Percentiles rank a stretch among this genome's conserved stretches.
Evolutionary conservation across 2,888 invertebrate genomes (phyloP).

Genomic region (Disparrhopalites patrizii): DNA sequence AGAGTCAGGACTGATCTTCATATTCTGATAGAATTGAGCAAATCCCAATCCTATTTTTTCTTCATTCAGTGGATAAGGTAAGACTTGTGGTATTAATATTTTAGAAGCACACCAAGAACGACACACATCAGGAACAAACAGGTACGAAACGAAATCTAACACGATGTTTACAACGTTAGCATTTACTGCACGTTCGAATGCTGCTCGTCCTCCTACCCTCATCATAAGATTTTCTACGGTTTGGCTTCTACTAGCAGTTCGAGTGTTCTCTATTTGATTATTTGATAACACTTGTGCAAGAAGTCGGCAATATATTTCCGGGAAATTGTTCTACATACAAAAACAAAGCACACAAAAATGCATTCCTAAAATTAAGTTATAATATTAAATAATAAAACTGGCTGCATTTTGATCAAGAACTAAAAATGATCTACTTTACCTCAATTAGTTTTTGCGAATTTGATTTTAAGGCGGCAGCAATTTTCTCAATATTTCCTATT

Average conservation of each 20-base stretch:
- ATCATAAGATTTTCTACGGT: no score
- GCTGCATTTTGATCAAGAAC: no score
- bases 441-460: conserved; percentile 50
- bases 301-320: no score
- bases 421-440: conserved; percentile 48
- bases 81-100: not conserved
- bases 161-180: not conserved
- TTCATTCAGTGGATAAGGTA: not conserved
- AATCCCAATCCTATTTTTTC: not conserved
- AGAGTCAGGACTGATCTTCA: no score
- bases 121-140: not conserved
- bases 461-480: conserved; percentile 50
- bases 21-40: no score
- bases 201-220: not conserved
- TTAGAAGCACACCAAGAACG: not conserved
- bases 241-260: no score
- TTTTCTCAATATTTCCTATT: conserved; percentile 47
- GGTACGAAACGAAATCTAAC: not conserved
- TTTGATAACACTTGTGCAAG: no score
- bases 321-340: no score
- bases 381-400: no score
- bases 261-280: no score
- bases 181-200: not conserved
- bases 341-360: no score
- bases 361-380: no score